These are phyloP conservation scores for Pseudobourletiella spinata DNA, from an alignment of 1,140 invertebrate genomes.

Conservation along the genomic window DNA sequence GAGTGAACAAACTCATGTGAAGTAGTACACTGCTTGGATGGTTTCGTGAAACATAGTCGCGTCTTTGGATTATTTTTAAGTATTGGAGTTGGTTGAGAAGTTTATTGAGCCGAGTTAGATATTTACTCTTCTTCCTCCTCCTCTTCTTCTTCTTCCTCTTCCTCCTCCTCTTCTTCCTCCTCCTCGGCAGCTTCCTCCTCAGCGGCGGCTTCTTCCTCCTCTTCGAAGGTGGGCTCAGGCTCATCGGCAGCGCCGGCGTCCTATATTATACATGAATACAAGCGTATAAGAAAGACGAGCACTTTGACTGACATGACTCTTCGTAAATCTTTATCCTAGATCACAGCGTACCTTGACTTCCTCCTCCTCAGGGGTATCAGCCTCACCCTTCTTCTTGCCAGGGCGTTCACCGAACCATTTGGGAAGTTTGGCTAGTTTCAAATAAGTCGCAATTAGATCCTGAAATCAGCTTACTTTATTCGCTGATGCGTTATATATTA, in stretches of 20 bases:
- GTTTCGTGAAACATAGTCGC: too few relatives aligned
- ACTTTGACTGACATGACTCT: neutral
- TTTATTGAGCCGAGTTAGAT: slow-evolving; percentile 17
- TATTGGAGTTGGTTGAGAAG: neutral
- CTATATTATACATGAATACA: slow-evolving; percentile 45
- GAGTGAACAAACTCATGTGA: too few relatives aligned
- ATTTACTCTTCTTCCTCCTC: slow-evolving; percentile 41
- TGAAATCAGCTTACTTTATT: neutral
- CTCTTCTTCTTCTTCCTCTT: slow-evolving; percentile 57
- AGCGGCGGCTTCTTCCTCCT: slow-evolving; percentile 46
- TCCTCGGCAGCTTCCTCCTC: slow-evolving; percentile 44
- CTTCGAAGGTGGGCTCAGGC: slow-evolving; percentile 55
- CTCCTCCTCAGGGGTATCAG: slow-evolving; percentile 71
- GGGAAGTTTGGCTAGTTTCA: slow-evolving; percentile 64
- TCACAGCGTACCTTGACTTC: slow-evolving; percentile 50
- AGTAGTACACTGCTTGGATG: too few relatives aligned
- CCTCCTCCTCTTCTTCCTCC: slow-evolving; percentile 62
- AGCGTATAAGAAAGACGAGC: slow-evolving; percentile 39
- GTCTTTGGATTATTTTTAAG: neutral
- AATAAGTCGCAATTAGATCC: neutral
- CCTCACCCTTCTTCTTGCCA: slow-evolving; percentile 77
- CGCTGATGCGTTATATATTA: neutral
- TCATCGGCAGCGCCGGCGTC: slow-evolving; percentile 43
- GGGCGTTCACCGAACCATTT: slow-evolving; percentile 91
- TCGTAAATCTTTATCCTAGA: neutral